Evolutionary conservation across 2,888 invertebrate species (phyloP), one percentile per base, ranked within the genome.

Genomic region (Electrophaes corylata): DNA sequence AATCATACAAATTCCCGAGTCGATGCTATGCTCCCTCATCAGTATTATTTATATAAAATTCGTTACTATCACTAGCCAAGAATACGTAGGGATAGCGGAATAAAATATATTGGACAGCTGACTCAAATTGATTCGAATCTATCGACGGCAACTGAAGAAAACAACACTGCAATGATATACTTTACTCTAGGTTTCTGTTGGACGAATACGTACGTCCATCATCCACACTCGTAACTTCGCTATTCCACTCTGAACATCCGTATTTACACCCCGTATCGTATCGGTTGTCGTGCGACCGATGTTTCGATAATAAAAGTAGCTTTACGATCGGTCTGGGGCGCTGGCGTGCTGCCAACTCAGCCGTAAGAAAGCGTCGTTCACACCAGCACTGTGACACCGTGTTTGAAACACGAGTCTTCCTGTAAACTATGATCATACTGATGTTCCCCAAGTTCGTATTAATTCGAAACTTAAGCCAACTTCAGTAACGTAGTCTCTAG

Each of bases 241-340:
- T 20, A 44, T 39, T 10, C 47, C 49, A 48, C 12, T 48, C 29
- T 23, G 31, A 35, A 45, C 55, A 26, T 45, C 48, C 41, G 46
- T 57, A 60, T 64, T 62, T 57, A 62, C 64, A 57, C 55, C 33
- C 52, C 39, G 61, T 57, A 52, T 62, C 60, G 57, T 26, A 62
- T 55, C 52, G 45, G 47, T 53, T 57, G 57, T 55, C 57, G 48
- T 49, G 57, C 45, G 55, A 51, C 51, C 51, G 40, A 45, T 48
- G 49, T 48, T 44, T 12, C 58, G 33, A 58, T 43, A 46, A 57
- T 66, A 66, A 60, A 66, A 66, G 43, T 58, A 37, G 41, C 54
- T 60, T 64, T 64, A 64, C 64, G 57, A 60, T 26, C 57, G 47
- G 35, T 16, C 45, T 43, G 44, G 37, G 45, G 44, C 40, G 39